Evolutionary conservation across 1,140 invertebrate genomes (phyloP), one percentile per base, ranked within the genome.

Genomic region (Trichonephila inaurata): DNA sequence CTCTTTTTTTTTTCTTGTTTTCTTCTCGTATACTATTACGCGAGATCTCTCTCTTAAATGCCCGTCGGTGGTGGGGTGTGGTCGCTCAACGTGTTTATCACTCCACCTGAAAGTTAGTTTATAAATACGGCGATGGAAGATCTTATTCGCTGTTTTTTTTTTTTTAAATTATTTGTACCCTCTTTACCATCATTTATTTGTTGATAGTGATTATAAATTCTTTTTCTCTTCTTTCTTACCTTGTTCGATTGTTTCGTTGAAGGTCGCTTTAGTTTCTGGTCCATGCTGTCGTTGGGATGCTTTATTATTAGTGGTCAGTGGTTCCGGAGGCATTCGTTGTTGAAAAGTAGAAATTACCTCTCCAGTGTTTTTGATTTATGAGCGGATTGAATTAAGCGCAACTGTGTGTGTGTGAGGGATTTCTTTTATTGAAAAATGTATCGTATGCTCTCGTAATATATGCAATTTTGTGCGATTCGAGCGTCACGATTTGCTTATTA

Each of bases 391-490:
- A 40, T 2, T 40, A 28, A 10, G 14, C 33, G 12, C 18, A 77
- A 77, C 72, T 24, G 33, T 28, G 28, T 28, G 33, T 40, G 33
- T 40, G 33, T 40, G 66, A 51, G 66, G 72, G 24, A 77, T 77
- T 77, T 33, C 18, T 77, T 77, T 77, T 77, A 77, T 77, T 77
- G 72, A 77, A 77, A 77, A 77, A 33, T 77, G 28, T 77, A 40
- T 40, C 16, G 4, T 21, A 40, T 33, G 28, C 33, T 77, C 12
- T 77, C 18, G 28, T 77, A 33, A 77, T 77, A 12, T 33, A 77
- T 77, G 28, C 72, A 33, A 24, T 77, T 77, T 77, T 77, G 33
- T 77, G 33, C 24, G 7, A 40, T 77, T 77, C 18, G 16, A 77
- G 28, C 12, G 28, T 77, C 72, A 77, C 72, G 72, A 18, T 77